Percentiles rank a stretch among this genome's conserved stretches.
phyloP scores from a whole-genome alignment of 2,888 invertebrate species.

The Eilema griseolum region DNA sequence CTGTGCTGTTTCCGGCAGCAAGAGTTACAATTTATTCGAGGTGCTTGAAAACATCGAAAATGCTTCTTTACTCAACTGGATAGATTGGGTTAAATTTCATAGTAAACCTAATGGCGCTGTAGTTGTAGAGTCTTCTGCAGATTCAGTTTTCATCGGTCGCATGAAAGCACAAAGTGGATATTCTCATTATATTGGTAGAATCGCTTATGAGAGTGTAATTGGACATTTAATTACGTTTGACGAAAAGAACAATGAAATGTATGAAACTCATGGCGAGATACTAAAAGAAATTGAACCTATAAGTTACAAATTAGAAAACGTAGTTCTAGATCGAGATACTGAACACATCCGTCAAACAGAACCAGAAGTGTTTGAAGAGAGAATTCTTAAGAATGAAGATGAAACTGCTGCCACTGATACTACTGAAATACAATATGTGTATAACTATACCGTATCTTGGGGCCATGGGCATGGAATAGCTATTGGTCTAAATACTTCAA shows the following conservation, averaged over 20 bases:
- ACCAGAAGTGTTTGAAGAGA: constrained; percentile 84
- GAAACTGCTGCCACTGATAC: constrained; percentile 88
- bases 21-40: constrained; percentile 89
- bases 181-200: constrained; percentile 90
- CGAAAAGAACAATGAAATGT: constrained; percentile 85
- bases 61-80: constrained; percentile 92
- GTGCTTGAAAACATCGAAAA: constrained; percentile 92
- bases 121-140: constrained; percentile 81
- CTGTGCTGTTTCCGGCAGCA: constrained; percentile 89
- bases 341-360: constrained; percentile 81
- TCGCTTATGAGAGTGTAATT: constrained; percentile 89
- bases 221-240: constrained; percentile 91
- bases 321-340: constrained; percentile 87
- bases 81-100: constrained; percentile 90
- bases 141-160: constrained; percentile 77
- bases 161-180: constrained; percentile 68
- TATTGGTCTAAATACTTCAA: constrained; percentile 89
- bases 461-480: constrained; percentile 92
- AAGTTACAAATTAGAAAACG: constrained; percentile 90
- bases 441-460: constrained; percentile 91
- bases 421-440: constrained; percentile 91
- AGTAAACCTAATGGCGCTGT: constrained; percentile 90
- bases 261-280: constrained; percentile 90
- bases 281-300: constrained; percentile 93
- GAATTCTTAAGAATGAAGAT: constrained; percentile 84